These are phyloP conservation scores for Phortica okadai DNA, from an alignment of 2,888 invertebrate species.

Conservation along the genomic window DNA sequence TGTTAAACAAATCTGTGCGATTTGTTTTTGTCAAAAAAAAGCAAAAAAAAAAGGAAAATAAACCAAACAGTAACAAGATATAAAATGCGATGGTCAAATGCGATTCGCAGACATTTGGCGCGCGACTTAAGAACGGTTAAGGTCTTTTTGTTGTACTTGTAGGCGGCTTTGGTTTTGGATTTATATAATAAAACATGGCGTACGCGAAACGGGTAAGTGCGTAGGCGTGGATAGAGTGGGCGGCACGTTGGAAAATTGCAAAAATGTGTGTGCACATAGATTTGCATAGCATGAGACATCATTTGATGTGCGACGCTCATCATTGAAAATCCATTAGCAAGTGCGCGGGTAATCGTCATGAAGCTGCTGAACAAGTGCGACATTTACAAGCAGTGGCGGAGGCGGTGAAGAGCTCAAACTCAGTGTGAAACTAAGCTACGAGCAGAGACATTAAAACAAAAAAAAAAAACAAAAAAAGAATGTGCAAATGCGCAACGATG, in stretches of 20 bases:
- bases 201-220: slow-evolving; percentile 58
- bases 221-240: neutral
- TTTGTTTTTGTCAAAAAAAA: neutral
- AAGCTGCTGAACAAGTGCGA: neutral
- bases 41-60: neutral
- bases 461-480: neutral
- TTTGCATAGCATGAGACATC: slow-evolving; percentile 8
- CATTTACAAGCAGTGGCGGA: neutral
- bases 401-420: neutral
- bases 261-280: slow-evolving; percentile 8
- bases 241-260: neutral
- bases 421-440: neutral
- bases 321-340: slow-evolving; percentile 36
- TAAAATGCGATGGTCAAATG: slow-evolving; percentile 51
- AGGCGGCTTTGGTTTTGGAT: neutral
- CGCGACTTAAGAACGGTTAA: slow-evolving; percentile 40
- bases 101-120: slow-evolving; percentile 57
- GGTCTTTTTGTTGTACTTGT: slow-evolving; percentile 33
- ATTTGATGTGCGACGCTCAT: neutral
- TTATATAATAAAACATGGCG: slow-evolving; percentile 51
- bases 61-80: slow-evolving; percentile 41
- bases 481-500: slow-evolving; percentile 2
- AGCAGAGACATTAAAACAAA: neutral
- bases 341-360: neutral
- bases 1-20: neutral